Conservation (phyloP, 1,140 invertebrate species). For the Fopius arisanus region DNA sequence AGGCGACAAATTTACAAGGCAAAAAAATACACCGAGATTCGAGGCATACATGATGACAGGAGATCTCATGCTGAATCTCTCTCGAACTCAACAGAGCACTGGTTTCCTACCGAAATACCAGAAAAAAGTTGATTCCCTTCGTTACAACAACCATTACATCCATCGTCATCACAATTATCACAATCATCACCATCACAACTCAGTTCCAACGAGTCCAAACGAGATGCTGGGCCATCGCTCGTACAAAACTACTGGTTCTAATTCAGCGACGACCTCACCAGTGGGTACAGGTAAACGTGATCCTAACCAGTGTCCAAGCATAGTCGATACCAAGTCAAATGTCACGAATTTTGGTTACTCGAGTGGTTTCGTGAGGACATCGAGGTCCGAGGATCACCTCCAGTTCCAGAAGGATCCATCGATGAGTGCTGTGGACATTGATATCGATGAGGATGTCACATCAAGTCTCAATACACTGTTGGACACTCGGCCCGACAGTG, state of each 20-base stretch:
- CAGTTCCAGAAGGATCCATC: conserved; percentile 79
- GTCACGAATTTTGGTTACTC: conserved; percentile 53
- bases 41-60: conserved; percentile 98
- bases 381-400: conserved; percentile 85
- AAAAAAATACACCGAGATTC: conserved; percentile 70
- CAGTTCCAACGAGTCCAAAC: conserved; percentile 83
- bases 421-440: conserved; percentile 84
- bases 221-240: conserved; percentile 66
- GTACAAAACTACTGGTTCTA: conserved; percentile 59
- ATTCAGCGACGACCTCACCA: conserved; percentile 67
- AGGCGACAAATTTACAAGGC: conserved; percentile 57
- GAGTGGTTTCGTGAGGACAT: conserved; percentile 75
- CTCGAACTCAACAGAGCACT: conserved; percentile 75
- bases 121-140: conserved; percentile 71
- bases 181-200: conserved; percentile 70
- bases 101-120: conserved; percentile 71
- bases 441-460: conserved; percentile 91
- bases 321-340: conserved; percentile 35
- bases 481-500: conserved; percentile 79
- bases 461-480: conserved; percentile 90
- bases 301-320: conserved; percentile 43
- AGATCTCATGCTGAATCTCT: conserved; percentile 90
- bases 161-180: conserved; percentile 57
- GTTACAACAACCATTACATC: conserved; percentile 63
- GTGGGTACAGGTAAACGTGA: conserved; percentile 65